Conservation (phyloP, 2,113 vertebrate species). For the Pitta sordida region DNA sequence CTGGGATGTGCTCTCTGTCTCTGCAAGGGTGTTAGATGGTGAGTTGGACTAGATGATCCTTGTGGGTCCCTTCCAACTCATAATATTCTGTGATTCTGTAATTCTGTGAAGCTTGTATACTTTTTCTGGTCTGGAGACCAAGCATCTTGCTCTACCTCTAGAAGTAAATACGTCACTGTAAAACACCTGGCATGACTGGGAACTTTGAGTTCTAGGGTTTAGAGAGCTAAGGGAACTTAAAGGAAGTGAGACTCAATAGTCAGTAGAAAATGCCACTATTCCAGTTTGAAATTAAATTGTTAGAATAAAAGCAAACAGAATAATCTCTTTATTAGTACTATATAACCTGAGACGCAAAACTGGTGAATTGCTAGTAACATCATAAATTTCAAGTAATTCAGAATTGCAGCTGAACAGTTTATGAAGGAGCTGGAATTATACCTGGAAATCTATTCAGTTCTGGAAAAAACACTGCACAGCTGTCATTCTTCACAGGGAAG, state of each 20-base stretch:
- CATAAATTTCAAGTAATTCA: neutral
- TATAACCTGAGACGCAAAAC: neutral
- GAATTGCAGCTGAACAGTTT: neutral
- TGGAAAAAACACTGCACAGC: neutral
- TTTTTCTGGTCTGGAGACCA: neutral
- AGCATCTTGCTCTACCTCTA: neutral
- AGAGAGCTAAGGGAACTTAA: neutral
- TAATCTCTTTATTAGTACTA: neutral
- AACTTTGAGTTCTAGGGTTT: neutral
- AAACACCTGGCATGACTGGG: neutral
- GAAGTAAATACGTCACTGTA: neutral
- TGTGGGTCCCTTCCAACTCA: neutral
- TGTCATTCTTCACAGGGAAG: neutral
- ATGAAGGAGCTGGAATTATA: neutral
- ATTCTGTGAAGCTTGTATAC: too few species aligned
- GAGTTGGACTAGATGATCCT: too few species aligned
- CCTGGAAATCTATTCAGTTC: neutral
- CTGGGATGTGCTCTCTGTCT: too few species aligned
- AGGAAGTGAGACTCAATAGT: neutral
- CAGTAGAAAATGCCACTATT: neutral
- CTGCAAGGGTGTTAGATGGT: too few species aligned
- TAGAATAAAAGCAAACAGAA: too few species aligned
- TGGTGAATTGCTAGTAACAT: neutral
- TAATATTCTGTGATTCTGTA: neutral
- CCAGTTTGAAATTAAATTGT: neutral